Evolutionary conservation across 2,113 vertebrate species (phyloP).

Genomic region (Sebastes fasciatus): DNA sequence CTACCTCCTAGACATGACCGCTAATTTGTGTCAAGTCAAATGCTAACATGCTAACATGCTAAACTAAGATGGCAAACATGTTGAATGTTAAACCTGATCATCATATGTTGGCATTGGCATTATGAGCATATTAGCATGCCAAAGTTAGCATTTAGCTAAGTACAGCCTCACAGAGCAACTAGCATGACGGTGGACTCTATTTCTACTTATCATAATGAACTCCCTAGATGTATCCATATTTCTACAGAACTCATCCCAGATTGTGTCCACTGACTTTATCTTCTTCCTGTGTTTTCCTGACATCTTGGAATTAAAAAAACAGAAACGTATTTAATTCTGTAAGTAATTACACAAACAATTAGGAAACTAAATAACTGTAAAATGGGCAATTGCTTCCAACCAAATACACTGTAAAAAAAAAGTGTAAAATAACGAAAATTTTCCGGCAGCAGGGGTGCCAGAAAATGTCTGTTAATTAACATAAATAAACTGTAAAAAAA

Average conservation of each 20-base stretch:
- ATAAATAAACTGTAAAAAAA: too few species aligned
- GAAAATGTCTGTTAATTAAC: too few species aligned
- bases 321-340: neutral
- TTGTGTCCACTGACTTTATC: neutral
- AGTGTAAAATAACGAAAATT: too few species aligned
- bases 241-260: neutral
- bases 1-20: too few species aligned
- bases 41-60: neutral
- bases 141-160: neutral
- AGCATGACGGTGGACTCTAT: neutral
- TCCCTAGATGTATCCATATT: neutral
- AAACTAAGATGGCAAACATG: neutral
- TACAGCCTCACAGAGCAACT: neutral
- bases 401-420: neutral
- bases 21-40: neutral
- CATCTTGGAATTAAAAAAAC: neutral
- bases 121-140: neutral
- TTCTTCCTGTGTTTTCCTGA: neutral
- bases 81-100: neutral
- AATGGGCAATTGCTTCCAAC: neutral
- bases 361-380: neutral
- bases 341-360: neutral
- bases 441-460: too few species aligned
- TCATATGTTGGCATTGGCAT: neutral
- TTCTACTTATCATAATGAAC: neutral